Conservation (phyloP, 2,797 vertebrate genomes). For the Sphaeramia orbicularis region DNA sequence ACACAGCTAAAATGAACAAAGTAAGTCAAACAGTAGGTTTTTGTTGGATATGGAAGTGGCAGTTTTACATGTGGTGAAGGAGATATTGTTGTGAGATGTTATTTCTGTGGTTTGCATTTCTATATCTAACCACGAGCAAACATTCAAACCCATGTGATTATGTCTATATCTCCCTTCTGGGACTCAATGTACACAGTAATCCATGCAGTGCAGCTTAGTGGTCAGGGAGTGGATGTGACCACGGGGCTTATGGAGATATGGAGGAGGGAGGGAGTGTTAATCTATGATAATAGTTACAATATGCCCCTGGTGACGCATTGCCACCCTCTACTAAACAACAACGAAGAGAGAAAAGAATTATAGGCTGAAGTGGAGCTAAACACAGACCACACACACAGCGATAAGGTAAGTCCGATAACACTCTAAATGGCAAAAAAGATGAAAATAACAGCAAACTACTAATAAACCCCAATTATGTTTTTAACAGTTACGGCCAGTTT, state of each 20-base stretch:
- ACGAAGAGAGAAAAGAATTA: conserved; percentile 49
- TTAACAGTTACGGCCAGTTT: conserved; percentile 10
- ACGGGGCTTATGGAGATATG: conserved; percentile 61
- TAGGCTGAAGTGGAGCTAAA: conserved; percentile 4
- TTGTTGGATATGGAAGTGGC: not conserved
- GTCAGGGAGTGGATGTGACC: conserved; percentile 55
- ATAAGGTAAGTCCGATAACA: conserved; percentile 28
- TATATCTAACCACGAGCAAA: conserved; percentile 38
- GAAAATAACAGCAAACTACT: not conserved
- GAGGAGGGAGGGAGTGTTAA: conserved; percentile 61
- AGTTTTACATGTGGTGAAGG: not conserved
- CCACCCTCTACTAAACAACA: conserved; percentile 51
- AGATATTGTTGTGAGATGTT: conserved; percentile 5
- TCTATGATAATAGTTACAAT: conserved; percentile 73
- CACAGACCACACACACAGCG: conserved; percentile 37
- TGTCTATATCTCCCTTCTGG: conserved; percentile 40
- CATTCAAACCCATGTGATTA: conserved; percentile 31
- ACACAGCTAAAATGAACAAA: conserved; percentile 1
- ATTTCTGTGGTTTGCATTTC: conserved; percentile 33
- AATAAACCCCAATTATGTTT: conserved; percentile 2
- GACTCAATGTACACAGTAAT: conserved; percentile 33
- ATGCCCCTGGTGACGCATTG: conserved; percentile 61
- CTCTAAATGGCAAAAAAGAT: not conserved
- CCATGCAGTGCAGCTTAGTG: conserved; percentile 50
- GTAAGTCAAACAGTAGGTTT: too few species aligned